Evolutionary conservation across 2,113 vertebrate species (phyloP).

Genomic region (Vidua macroura): DNA sequence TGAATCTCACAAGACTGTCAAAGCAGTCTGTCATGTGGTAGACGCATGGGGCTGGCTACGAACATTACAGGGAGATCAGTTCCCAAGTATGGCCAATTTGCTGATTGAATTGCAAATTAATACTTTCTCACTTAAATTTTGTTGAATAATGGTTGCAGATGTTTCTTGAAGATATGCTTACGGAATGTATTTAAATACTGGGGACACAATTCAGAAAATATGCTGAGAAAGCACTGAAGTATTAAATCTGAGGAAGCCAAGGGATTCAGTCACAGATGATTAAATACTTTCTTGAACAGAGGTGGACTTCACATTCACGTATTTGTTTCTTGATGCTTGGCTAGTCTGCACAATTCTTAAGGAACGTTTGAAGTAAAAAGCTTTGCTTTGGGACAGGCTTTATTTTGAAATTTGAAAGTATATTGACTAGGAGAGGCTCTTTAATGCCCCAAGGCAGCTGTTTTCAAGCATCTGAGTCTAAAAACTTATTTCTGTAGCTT

Average conservation of each 20-base stretch:
- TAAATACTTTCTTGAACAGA: neutral
- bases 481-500: neutral
- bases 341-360: neutral
- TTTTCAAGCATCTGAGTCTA: neutral
- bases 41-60: accelerated
- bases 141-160: neutral
- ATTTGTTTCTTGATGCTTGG: neutral
- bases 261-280: neutral
- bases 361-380: neutral
- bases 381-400: neutral
- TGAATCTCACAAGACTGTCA: neutral
- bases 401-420: neutral
- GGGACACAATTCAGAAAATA: neutral
- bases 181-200: neutral
- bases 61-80: neutral
- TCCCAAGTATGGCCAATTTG: neutral
- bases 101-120: neutral
- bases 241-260: neutral
- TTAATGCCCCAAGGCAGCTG: neutral
- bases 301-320: neutral
- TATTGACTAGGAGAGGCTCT: neutral
- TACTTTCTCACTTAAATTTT: neutral
- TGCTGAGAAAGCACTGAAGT: neutral
- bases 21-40: neutral
- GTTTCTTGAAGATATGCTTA: neutral